Evolutionary conservation across 2,113 vertebrate species (phyloP).

Genomic region (Lota lota): DNA sequence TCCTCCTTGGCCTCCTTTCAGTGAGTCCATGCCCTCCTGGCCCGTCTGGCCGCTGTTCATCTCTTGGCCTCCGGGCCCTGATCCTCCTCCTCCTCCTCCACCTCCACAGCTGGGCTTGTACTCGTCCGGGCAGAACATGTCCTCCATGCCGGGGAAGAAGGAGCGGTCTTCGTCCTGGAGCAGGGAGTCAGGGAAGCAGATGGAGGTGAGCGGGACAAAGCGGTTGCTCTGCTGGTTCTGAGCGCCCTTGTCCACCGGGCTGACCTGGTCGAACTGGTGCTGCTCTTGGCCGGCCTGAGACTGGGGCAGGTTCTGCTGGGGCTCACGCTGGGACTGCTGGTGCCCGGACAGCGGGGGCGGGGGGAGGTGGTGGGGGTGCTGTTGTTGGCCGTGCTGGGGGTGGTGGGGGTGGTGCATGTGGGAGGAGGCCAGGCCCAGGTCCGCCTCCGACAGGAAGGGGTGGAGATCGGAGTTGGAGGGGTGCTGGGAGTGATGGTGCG

Average conservation of each 20-base stretch:
- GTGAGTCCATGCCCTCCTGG: conserved; percentile 65
- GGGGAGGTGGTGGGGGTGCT: conserved; percentile 69
- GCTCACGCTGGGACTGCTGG: conserved; percentile 60
- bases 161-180: conserved; percentile 89
- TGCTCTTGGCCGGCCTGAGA: conserved; percentile 76
- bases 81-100: conserved; percentile 59
- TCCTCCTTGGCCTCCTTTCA: conserved; percentile 58
- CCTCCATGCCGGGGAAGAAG: conserved; percentile 94
- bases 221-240: conserved; percentile 75
- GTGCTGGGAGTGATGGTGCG: conserved; percentile 59
- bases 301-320: conserved; percentile 58
- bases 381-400: conserved; percentile 65
- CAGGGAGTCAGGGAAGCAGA: conserved; percentile 91
- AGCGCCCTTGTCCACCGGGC: conserved; percentile 77
- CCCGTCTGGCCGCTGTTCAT: conserved; percentile 62
- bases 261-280: conserved; percentile 79
- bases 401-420: conserved; percentile 76
- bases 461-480: conserved; percentile 74
- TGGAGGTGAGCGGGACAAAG: conserved; percentile 89
- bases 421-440: conserved; percentile 64
- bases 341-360: conserved; percentile 54
- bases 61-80: conserved; percentile 69
- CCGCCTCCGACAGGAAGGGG: conserved; percentile 74
- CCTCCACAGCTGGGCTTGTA: conserved; percentile 78
- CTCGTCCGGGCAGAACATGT: conserved; percentile 91